Evolutionary conservation across 2,888 invertebrate genomes (phyloP).

Genomic region (Acleris sparsana): DNA sequence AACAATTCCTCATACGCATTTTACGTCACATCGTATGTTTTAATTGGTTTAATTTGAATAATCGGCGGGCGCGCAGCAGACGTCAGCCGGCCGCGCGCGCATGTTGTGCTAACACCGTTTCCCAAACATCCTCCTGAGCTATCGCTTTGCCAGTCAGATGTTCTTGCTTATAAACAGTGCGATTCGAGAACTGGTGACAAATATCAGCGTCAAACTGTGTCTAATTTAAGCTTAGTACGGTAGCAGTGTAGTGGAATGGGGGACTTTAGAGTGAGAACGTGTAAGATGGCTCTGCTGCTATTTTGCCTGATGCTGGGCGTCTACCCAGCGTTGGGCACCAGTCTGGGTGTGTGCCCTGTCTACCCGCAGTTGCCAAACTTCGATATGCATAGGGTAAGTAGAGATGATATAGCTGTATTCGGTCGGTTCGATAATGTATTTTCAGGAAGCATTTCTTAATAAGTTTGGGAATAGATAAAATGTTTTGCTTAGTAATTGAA

Average conservation of each 20-base stretch:
- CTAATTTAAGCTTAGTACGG: background rate
- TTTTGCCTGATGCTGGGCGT: constrained; percentile 53
- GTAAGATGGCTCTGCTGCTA: constrained; percentile 53
- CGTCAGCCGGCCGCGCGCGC: constrained; percentile 24
- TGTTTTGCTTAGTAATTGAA: too few relatives aligned
- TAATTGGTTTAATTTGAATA: constrained; percentile 33
- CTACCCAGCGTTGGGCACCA: constrained; percentile 65
- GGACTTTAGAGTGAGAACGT: constrained; percentile 59
- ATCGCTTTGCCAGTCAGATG: too few relatives aligned
- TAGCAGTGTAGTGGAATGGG: constrained; percentile 60
- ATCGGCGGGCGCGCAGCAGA: constrained; percentile 8
- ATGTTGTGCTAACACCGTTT: constrained; percentile 34
- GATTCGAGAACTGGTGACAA: background rate
- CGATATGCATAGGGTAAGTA: constrained; percentile 85
- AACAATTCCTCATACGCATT: constrained; percentile 18
- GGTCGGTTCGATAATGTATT: too few relatives aligned
- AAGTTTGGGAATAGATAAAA: too few relatives aligned
- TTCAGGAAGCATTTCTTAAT: too few relatives aligned
- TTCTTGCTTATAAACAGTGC: background rate
- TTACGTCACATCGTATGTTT: constrained; percentile 33
- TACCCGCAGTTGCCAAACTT: constrained; percentile 86
- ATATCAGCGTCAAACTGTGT: too few relatives aligned
- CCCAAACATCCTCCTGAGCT: constrained; percentile 25
- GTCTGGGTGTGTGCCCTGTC: constrained; percentile 87
- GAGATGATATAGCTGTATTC: background rate